These are phyloP conservation scores for Siniperca obscura DNA, from an alignment of 2,797 vertebrate species.

Conservation along the genomic window DNA sequence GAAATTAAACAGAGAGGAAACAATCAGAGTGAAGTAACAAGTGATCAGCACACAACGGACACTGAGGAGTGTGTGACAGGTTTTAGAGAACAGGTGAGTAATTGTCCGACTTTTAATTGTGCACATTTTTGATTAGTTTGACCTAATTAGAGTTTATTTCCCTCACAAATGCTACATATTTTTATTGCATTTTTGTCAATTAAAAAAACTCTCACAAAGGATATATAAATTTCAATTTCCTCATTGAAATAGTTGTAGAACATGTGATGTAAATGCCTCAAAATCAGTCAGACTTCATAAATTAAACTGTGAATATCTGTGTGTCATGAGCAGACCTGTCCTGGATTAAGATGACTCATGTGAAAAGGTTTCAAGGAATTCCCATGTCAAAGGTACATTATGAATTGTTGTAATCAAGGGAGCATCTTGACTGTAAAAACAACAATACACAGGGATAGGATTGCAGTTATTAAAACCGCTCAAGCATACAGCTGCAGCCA, in stretches of 20 bases:
- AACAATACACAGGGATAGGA: neutral
- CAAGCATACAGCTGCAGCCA: accelerated
- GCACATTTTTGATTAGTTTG: neutral
- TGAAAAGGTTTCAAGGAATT: slow-evolving; percentile 79
- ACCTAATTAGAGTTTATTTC: neutral
- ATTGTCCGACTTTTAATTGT: neutral
- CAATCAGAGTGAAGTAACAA: neutral
- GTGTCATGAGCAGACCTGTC: slow-evolving; percentile 4
- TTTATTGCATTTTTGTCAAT: neutral
- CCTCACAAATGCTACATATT: neutral
- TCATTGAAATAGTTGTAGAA: neutral
- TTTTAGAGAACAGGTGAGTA: slow-evolving; percentile 60
- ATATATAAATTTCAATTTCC: neutral
- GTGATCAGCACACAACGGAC: neutral
- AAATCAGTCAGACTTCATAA: neutral
- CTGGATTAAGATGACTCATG: slow-evolving; percentile 77
- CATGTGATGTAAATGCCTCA: neutral
- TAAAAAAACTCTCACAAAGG: neutral
- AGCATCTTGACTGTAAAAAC: neutral
- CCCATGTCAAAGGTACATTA: slow-evolving; percentile 85
- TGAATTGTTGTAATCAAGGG: neutral
- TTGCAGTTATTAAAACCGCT: neutral
- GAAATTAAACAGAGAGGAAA: neutral
- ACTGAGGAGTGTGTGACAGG: neutral
- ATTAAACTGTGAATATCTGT: slow-evolving; percentile 2